Conservation (phyloP, 2,797 vertebrate species). For the Enteromius fasciolatus region DNA sequence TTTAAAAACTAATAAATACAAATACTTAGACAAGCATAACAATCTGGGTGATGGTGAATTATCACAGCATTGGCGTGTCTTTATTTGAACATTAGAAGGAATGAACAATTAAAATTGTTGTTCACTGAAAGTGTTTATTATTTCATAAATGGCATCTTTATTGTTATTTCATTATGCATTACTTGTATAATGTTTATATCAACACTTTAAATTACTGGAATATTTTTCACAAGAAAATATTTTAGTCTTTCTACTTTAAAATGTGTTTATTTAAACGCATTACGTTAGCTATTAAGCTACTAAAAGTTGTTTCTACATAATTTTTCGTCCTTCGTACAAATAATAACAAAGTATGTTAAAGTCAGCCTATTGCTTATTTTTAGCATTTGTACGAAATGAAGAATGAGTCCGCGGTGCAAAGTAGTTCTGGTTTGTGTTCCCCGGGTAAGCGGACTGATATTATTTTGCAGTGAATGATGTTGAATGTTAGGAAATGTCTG, state of each 20-base stretch:
- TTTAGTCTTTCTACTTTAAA: neutral
- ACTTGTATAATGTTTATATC: neutral
- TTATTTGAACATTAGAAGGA: neutral
- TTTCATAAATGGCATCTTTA: neutral
- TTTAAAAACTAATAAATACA: neutral
- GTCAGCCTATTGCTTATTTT: neutral
- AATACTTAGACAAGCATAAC: neutral
- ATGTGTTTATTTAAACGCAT: neutral
- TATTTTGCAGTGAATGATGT: neutral
- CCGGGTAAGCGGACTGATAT: neutral
- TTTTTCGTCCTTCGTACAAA: neutral
- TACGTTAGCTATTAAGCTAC: neutral
- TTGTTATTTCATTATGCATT: neutral
- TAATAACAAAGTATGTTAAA: neutral
- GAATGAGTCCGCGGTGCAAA: neutral
- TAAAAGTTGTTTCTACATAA: neutral
- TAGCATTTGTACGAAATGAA: neutral
- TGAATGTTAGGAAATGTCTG: neutral
- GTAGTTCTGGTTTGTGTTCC: neutral
- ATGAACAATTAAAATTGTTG: neutral
- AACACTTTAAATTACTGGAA: neutral
- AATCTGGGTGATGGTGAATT: neutral
- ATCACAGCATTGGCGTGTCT: neutral
- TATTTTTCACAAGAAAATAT: neutral
- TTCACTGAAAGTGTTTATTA: no score